phyloP scores from a whole-genome alignment of 2,113 vertebrate species.

The Rhabdornis inornatus region DNA sequence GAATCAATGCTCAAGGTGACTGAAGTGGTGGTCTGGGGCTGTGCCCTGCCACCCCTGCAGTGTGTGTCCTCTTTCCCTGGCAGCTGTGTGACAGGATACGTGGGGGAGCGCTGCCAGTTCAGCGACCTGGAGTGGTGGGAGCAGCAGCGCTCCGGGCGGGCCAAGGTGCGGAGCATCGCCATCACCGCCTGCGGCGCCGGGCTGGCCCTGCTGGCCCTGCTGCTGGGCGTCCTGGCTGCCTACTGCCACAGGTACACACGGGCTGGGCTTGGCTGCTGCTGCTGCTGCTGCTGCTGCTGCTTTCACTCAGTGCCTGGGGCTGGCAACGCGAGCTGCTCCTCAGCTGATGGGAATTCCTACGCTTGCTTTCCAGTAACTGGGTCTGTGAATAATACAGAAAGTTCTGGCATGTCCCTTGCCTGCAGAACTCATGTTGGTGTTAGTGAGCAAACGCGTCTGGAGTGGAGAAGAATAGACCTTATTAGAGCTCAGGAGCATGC shows the following conservation, averaged over 20 bases:
- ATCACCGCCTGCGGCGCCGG: slow-evolving; percentile 60
- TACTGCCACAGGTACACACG: slow-evolving; percentile 78
- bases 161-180: slow-evolving; percentile 72
- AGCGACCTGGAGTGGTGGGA: slow-evolving; percentile 90
- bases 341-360: background rate
- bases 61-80: background rate
- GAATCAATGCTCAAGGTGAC: accelerated
- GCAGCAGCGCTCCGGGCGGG: slow-evolving; percentile 69
- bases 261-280: too few species aligned
- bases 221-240: slow-evolving; percentile 71
- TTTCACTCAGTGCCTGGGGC: accelerated
- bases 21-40: accelerated
- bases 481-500: background rate
- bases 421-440: accelerated
- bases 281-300: background rate
- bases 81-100: slow-evolving; percentile 83
- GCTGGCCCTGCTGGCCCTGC: slow-evolving; percentile 77
- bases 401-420: background rate
- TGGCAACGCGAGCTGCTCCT: accelerated
- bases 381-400: background rate
- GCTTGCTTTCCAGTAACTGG: background rate
- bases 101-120: slow-evolving; percentile 90
- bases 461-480: background rate
- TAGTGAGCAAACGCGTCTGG: background rate
- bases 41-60: accelerated